phyloP scores from a whole-genome alignment of 2,113 vertebrate genomes.

The Ranitomeya imitator region DNA sequence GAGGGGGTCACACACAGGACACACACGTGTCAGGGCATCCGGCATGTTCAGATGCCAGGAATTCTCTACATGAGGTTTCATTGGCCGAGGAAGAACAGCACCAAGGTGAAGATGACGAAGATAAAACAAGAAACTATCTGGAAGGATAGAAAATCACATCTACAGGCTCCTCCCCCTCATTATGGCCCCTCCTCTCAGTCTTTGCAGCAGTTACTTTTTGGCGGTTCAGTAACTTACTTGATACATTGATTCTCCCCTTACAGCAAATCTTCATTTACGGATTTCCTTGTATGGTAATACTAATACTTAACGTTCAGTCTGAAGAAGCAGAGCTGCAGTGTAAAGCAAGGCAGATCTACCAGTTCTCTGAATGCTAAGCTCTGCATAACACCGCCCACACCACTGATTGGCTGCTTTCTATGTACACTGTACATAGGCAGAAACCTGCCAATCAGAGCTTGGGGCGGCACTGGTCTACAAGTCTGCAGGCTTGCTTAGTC shows the following conservation, averaged over 20 bases:
- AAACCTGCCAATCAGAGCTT: too few species aligned
- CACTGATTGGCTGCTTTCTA: too few species aligned
- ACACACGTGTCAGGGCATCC: slow-evolving; percentile 27
- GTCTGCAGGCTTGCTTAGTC: too few species aligned
- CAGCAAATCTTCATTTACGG: background rate
- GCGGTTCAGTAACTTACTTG: background rate
- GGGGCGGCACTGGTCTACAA: too few species aligned
- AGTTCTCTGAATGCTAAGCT: background rate
- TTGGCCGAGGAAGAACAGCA: background rate
- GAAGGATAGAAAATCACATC: background rate
- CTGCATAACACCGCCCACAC: background rate
- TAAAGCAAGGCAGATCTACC: background rate
- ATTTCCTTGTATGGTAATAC: background rate
- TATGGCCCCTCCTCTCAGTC: background rate
- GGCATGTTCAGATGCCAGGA: background rate
- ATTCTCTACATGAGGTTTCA: background rate
- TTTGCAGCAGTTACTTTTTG: background rate
- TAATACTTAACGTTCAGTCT: background rate
- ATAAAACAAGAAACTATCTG: background rate
- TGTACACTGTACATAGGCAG: too few species aligned
- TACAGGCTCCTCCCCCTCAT: background rate
- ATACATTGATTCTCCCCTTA: background rate
- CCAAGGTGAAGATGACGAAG: background rate
- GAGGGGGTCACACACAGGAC: slow-evolving; percentile 36
- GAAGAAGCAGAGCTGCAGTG: background rate